Base-by-base conservation (phyloP, 2,797 vertebrate species). In the Leuciscus waleckii region DNA sequence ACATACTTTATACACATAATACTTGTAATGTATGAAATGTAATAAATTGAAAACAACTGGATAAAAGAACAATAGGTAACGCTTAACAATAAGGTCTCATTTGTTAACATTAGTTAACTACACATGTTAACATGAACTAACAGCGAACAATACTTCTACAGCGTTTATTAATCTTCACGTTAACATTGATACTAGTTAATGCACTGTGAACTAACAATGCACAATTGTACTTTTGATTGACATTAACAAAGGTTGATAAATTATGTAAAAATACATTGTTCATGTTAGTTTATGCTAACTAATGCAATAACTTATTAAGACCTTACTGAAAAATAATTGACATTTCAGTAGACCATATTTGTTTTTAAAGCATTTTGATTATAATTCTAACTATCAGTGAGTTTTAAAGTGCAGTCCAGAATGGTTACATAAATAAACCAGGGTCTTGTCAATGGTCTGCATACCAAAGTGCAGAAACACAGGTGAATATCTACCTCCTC, bases 401-500 rank as follows among this genome's bases (percentile, higher is more conserved):
- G 26, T 9, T 29, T 79, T 79, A 78, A 84, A 39, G 7, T 41
- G 67, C 43, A 10, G 58, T 83, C 32, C 43, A 71, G 23, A 71
- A 43, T 4, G 46, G 7, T 49, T 51, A 39, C n/a, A 81, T 29
- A 74, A 43, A 70, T 19, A 82, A 65, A 46, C 37, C 26, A 51
- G 37, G 51, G 39, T 75, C 32, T 68, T 39, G 17, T 37, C 39
- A 80, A 43, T 76, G 19, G 3, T 39, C 79, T 81, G 23, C 68
- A 71, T 58, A 79, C 70, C 73, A 81, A 63, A 81, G 71, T 86
- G 79, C 67, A 81, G 35, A 68, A 79, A 86, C 37, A 76, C 77
- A 67, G 11, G 58, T 85, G 69, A 82, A 86, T 91, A 91, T 91
- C 78, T 93, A 92, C 92, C 92, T 93, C 91, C 49, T 88, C 68